Conservation (phyloP, 2,888 invertebrate species). For the Hydropsyche betteni region DNA sequence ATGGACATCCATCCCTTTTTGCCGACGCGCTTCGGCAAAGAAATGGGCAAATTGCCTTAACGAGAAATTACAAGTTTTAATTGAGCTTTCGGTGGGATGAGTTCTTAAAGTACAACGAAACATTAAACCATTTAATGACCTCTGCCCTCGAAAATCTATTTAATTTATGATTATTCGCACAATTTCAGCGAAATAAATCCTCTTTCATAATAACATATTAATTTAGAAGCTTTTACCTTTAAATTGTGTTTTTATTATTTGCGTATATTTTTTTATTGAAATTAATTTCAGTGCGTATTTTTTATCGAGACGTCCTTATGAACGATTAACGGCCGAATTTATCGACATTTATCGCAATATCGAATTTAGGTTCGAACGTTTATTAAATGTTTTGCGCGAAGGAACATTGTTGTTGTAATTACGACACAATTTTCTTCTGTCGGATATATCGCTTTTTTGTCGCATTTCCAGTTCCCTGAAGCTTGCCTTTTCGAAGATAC, state of each 20-base stretch:
- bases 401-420: slow-evolving; percentile 20
- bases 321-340: not conserved
- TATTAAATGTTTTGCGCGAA: slow-evolving; percentile 21
- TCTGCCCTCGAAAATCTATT: too few relatives aligned
- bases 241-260: too few relatives aligned
- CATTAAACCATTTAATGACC: too few relatives aligned
- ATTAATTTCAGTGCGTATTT: too few relatives aligned
- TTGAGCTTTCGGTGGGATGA: slow-evolving; percentile 11
- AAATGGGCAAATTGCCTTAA: slow-evolving; percentile 25
- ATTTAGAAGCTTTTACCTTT: too few relatives aligned
- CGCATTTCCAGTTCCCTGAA: not conserved
- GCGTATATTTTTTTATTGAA: too few relatives aligned
- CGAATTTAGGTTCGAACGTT: slow-evolving; percentile 8
- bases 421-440: not conserved
- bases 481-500: too few relatives aligned
- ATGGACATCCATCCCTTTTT: slow-evolving; percentile 24
- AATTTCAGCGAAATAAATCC: too few relatives aligned
- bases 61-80: slow-evolving; percentile 32
- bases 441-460: slow-evolving; percentile 13
- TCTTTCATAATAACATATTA: too few relatives aligned
- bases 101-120: not conserved
- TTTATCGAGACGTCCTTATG: not conserved
- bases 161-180: too few relatives aligned
- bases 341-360: slow-evolving; percentile 19
- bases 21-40: slow-evolving; percentile 12